A percentile compares a stretch with the other conserved stretches of the same genome.
Conservation (phyloP, 37 sponge, comb jelly and placozoan genomes). For the Axinella damicornis region DNA sequence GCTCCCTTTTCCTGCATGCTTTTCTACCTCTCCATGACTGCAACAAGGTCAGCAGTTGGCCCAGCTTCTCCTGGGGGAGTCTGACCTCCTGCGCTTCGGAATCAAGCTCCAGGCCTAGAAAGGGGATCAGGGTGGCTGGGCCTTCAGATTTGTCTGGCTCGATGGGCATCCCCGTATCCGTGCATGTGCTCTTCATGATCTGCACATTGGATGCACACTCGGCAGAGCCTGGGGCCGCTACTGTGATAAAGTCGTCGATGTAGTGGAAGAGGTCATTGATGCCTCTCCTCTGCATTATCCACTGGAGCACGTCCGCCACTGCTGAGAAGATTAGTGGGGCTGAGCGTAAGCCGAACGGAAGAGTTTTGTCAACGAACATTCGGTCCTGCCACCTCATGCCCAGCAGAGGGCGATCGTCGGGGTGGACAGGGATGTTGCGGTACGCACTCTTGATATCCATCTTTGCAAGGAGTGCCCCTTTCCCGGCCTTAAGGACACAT, state of each 20-base stretch:
- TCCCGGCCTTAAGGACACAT: background rate
- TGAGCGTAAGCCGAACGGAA: slow-evolving; percentile 34
- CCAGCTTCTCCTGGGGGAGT: slow-evolving; percentile 42
- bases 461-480: slow-evolving; percentile 23
- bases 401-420: slow-evolving; percentile 15
- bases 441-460: slow-evolving; percentile 40
- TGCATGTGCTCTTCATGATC: slow-evolving; percentile 2
- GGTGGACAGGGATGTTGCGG: slow-evolving; percentile 24
- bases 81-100: slow-evolving; percentile 6
- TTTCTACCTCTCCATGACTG: slow-evolving; percentile 1
- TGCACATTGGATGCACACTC: background rate
- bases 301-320: slow-evolving; percentile 19
- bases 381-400: slow-evolving; percentile 23
- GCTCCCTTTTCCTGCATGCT: slow-evolving; percentile 30
- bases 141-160: slow-evolving; percentile 25
- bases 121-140: background rate
- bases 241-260: slow-evolving; percentile 31
- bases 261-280: slow-evolving; percentile 9
- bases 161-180: slow-evolving; percentile 1
- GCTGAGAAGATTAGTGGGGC: slow-evolving; percentile 28
- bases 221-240: background rate
- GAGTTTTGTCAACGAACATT: slow-evolving; percentile 1
- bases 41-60: background rate
- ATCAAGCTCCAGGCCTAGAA: slow-evolving; percentile 26
- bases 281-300: slow-evolving; percentile 24